Evolutionary conservation across 2,888 invertebrate genomes (phyloP).

Genomic region (Eupithecia pulchellata): DNA sequence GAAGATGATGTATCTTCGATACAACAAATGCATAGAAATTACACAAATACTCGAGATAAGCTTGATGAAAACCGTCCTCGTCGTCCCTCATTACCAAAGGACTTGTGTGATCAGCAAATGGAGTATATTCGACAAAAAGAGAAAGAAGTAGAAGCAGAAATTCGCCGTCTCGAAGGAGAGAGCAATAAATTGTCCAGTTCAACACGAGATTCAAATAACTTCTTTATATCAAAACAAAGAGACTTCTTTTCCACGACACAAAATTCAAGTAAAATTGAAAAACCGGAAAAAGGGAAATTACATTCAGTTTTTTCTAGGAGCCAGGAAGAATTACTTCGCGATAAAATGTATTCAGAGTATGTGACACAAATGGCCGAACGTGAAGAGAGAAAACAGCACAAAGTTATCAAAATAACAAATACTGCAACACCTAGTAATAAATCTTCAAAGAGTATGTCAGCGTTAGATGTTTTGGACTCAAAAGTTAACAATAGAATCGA

Average conservation of each 20-base stretch:
- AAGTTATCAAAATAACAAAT: slow-evolving; percentile 92
- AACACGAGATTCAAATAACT: slow-evolving; percentile 63
- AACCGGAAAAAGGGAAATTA: slow-evolving; percentile 58
- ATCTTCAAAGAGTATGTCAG: slow-evolving; percentile 72
- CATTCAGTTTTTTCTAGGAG: slow-evolving; percentile 83
- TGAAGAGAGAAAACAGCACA: slow-evolving; percentile 91
- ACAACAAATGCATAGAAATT: slow-evolving; percentile 78
- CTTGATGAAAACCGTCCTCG: slow-evolving; percentile 57
- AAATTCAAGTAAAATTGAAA: slow-evolving; percentile 50
- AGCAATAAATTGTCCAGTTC: slow-evolving; percentile 57
- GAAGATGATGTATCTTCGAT: slow-evolving; percentile 78
- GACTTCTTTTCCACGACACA: slow-evolving; percentile 68
- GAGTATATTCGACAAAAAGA: slow-evolving; percentile 88
- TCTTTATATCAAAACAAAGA: slow-evolving; percentile 73
- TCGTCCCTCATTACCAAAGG: slow-evolving; percentile 87
- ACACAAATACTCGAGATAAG: slow-evolving; percentile 62
- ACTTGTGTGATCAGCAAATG: slow-evolving; percentile 87
- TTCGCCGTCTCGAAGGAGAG: slow-evolving; percentile 86
- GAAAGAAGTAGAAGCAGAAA: slow-evolving; percentile 88
- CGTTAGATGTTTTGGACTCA: slow-evolving; percentile 66
- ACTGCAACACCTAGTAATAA: slow-evolving; percentile 57
- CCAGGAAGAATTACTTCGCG: slow-evolving; percentile 90
- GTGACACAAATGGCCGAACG: slow-evolving; percentile 91
- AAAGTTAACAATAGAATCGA: slow-evolving; percentile 86
- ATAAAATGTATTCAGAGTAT: slow-evolving; percentile 94